A percentile compares a stretch with the other conserved stretches of the same genome.
These are phyloP conservation scores for Ciconia stormi DNA, from an alignment of 2,113 vertebrate genomes.

Conservation along the genomic window DNA sequence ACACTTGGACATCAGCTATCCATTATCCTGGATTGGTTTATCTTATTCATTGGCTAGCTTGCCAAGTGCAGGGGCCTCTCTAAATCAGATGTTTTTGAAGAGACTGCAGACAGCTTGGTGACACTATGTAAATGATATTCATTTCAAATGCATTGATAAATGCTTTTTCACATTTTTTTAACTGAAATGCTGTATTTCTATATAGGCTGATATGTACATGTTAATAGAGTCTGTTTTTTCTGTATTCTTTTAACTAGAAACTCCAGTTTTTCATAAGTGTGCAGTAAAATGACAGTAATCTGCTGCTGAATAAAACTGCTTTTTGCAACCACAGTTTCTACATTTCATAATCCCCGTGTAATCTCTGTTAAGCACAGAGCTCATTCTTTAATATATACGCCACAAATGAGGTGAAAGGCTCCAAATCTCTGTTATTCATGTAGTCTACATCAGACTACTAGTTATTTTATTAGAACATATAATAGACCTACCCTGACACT, in stretches of 20 bases:
- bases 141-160: background rate
- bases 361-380: slow-evolving; percentile 4
- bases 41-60: background rate
- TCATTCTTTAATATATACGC: background rate
- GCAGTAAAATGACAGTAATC: slow-evolving; percentile 21
- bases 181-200: background rate
- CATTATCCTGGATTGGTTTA: background rate
- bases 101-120: background rate
- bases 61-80: background rate
- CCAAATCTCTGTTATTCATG: background rate
- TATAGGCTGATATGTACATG: background rate
- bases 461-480: background rate
- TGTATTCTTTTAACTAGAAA: background rate
- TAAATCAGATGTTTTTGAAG: background rate
- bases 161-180: background rate
- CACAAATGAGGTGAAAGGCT: background rate
- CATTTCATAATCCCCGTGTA: background rate
- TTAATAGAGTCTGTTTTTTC: background rate
- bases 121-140: background rate
- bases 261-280: background rate
- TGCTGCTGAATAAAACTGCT: slow-evolving; percentile 25
- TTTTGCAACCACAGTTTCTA: slow-evolving; percentile 21
- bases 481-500: background rate
- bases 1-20: background rate
- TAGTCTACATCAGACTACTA: background rate